Conservation (phyloP, 2,888 invertebrate species). For the Blastobasis adustella region DNA sequence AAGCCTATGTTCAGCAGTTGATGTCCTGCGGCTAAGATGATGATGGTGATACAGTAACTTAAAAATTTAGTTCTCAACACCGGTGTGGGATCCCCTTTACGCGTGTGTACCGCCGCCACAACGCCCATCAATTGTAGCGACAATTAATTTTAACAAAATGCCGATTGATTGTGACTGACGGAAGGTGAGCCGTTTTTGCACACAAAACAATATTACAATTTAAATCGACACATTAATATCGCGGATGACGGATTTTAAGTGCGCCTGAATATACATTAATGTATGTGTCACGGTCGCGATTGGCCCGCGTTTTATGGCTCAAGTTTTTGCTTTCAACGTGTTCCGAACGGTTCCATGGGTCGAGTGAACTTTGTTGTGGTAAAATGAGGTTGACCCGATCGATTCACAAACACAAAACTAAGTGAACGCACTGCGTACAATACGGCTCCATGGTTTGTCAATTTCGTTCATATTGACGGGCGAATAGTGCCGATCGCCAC, state of each 20-base stretch:
- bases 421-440: no score
- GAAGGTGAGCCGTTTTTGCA: conserved; percentile 6
- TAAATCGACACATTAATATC: conserved; percentile 37
- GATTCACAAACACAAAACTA: no score
- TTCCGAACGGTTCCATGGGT: conserved; percentile 2
- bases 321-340: conserved; percentile 25
- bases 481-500: no score
- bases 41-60: no score
- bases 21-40: no score
- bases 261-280: conserved; percentile 31
- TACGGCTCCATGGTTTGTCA: no score
- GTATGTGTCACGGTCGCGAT: conserved; percentile 28
- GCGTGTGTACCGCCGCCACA: background rate
- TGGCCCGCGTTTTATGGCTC: conserved; percentile 20
- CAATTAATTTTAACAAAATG: conserved; percentile 35
- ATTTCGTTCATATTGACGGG: no score
- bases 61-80: no score
- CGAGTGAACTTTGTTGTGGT: no score
- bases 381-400: no score
- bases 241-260: conserved; percentile 26
- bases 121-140: conserved; percentile 14
- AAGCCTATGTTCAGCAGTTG: no score
- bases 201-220: conserved; percentile 29
- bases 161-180: conserved; percentile 26
- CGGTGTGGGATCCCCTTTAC: no score